Base-by-base conservation (phyloP, 2,113 vertebrate genomes). In the Rhinolophus sinicus region DNA sequence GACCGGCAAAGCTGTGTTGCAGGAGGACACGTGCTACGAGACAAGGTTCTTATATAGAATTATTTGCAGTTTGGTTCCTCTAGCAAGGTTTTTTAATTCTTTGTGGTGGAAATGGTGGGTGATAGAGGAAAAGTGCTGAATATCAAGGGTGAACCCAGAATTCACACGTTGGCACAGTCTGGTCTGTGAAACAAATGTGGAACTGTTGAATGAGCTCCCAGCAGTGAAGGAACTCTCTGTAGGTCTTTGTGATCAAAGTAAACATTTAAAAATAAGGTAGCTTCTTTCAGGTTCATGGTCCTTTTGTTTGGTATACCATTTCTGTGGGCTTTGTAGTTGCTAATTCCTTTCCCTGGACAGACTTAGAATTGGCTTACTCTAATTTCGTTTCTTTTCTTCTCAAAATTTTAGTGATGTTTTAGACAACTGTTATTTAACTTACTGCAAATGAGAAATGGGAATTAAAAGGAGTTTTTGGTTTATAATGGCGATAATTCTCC, bases 361-460 rank as follows among this genome's bases (percentile, higher is more conserved):
- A 35, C 58, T 86, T 93, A 85, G 21, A 70, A 92, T 47, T 58
- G 47, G 40, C 81, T 65, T 70, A 75, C 64, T 40, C 40, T 83
- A 88, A 60, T 88, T 89, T 54, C n/a, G 47, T 16, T 92, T 96
- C 78, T 83, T 70, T 70, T 93, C 44, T 67, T 50, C 35, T 80
- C n/a, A 60, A 62, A 47, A 12, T 82, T 87, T 88, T 77, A 73
- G 16, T 90, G 62, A 60, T 52, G 19, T 58, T 96, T 94, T 88
- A 82, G 84, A 38, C 76, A 77, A 81, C 12, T 40, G 11, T 88
- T 90, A 69, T 38, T 96, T 77, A 77, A 86, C 38, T 67, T 88
- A 62, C 28, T 90, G 30, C 22, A 95, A 90, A 75, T 93, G 47
- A 64, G 28, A 92, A 92, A 64, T 91, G 69, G 77, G 56, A 87